Base-by-base conservation (phyloP, 2,113 vertebrate species). In the Osmerus eperlanus region DNA sequence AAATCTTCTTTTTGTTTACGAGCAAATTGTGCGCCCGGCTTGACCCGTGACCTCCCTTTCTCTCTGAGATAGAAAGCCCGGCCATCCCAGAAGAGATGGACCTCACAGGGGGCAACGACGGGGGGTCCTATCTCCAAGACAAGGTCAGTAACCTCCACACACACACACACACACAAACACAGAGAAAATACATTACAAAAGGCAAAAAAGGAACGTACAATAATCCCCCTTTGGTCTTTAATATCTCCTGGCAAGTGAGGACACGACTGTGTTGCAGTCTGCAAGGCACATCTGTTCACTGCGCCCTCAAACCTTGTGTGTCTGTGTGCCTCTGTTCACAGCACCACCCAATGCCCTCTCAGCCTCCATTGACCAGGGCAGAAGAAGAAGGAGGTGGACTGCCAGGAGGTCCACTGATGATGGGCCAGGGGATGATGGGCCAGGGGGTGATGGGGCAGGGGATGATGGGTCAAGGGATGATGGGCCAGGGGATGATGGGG, bases 81-180 rank as follows among this genome's bases (percentile, higher is more conserved):
- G 83, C 83, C 16, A 86, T 78, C 63, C 80, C 81, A 0, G 90
- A 91, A 18, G 90, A 91, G 5, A 89, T 91, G 14, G 92, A 92
- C 9, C 89, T 87, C 53, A 82, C 83, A 0, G 88, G 88, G 41
- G 84, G 87, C 69, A 85, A 89, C 8, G 90, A 91, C 71, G 83
- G 80, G 73, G 74, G 78, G 3, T 73, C 89, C 56, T 89, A 75
- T 66, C 56, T 72, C 62, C 68, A 84, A 61, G 87, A 89, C 61
- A 89, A 89, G 88, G 92, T 93, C 25, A 75, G 88, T 66, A 14
- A 74, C 3, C 25, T 60, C 11, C 13, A 21, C 36, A 60, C 28
- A 21, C 36, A 21, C 36, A 60, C 28, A 21, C 36, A 60, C 28
- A 25, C 32, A 62, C 13, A 68, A 4, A 54, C 14, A 28, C 21